Evolutionary conservation across 1,140 invertebrate genomes (phyloP), one percentile per base, ranked within the genome.

Genomic region (Zaprionus vittiger): DNA sequence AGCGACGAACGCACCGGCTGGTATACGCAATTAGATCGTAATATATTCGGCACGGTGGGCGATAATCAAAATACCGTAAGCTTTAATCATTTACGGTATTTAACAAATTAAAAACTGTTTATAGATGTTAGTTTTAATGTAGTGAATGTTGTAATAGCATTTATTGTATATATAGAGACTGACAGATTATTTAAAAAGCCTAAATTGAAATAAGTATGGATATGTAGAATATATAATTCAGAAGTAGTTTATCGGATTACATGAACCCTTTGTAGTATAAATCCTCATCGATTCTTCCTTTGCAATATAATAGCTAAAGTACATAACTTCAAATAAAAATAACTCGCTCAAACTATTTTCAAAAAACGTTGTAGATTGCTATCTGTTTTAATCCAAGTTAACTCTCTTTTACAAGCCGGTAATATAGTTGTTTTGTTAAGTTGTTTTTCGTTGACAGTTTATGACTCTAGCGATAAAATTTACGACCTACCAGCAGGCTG

Each of bases 21-120:
- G 92, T 92, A 92, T 38, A 93, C 91, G 4, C 86, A 93, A 71
- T 62, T 93, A 20, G 91, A 93, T 78, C 77, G 92, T 0, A 86
- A 91, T 54, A 92, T 91, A 15, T 93, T 92, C 55, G 92, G 92
- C 26, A 84, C 83, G n/a, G 80, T 79, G 28, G 81, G 80, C 24
- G 91, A 92, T 77, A 90, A 90, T 69, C 91, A 91, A 61, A 93
- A 92, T 76, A 93, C 92, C 44, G 92, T 93, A 77, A 80, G 47
- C 11, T 49, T 1, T 7, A 28, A 15, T 17, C 1, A 20, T 15
- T 24, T 7, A 31, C 1, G 22, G 5, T 17, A 47, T 11, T 61
- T 24, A 52, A 52, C 0, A 47, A 7, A 17, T 47, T 47, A 0
- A 20, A 17, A 47, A 9, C 2, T 47, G 0, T 7, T 9, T 47